Conservation (phyloP, 92 coral and sea anemone species). For the Epizoanthus stellaris region DNA sequence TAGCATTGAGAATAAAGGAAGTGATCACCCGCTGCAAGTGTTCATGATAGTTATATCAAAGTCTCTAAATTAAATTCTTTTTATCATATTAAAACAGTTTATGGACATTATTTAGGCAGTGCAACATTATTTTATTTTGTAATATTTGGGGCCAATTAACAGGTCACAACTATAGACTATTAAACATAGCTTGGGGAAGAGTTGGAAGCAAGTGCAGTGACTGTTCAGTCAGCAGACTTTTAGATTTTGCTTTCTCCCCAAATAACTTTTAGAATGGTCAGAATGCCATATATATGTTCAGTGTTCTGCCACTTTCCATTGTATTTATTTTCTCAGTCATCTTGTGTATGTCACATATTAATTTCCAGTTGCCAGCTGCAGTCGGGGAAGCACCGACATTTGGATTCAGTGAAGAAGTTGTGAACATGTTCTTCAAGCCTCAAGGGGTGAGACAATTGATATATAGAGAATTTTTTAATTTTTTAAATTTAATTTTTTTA, state of each 20-base stretch:
- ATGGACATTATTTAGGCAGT: not conserved
- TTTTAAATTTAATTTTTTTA: no score
- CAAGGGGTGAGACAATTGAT: slow-evolving; percentile 73
- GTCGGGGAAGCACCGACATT: slow-evolving; percentile 99
- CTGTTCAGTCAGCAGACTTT: no score
- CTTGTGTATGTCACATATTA: not conserved
- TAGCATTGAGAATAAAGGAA: no score
- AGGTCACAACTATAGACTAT: no score
- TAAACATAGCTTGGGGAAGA: no score
- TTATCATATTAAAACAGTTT: no score
- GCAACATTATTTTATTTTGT: not conserved
- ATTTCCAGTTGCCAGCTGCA: slow-evolving; percentile 84
- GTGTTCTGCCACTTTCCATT: not conserved
- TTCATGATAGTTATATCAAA: no score
- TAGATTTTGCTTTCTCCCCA: no score
- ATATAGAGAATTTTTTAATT: not conserved
- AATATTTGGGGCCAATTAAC: no score
- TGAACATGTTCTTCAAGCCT: slow-evolving; percentile 85
- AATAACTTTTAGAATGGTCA: no score
- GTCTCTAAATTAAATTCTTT: not conserved
- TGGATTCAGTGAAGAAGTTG: slow-evolving; percentile 95
- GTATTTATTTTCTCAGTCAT: not conserved
- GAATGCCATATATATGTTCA: not conserved
- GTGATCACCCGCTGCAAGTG: not conserved
- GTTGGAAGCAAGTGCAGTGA: no score